These are phyloP conservation scores for Trichogramma pretiosum DNA, from an alignment of 1,140 invertebrate species.

Conservation along the genomic window DNA sequence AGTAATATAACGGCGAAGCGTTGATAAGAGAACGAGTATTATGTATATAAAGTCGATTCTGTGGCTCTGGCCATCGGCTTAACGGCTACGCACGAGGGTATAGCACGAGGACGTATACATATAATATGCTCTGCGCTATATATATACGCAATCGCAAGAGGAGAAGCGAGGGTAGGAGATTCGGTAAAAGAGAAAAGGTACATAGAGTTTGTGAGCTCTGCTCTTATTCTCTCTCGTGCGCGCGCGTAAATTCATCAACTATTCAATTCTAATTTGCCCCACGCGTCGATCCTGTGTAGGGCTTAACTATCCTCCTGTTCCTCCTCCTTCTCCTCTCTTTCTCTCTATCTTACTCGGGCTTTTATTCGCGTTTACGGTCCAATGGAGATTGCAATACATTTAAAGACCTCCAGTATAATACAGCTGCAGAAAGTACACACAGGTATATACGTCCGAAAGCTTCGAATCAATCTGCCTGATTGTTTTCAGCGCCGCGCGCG, in stretches of 20 bases:
- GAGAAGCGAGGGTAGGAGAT: neutral
- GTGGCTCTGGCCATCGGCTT: neutral
- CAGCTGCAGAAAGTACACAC: no score
- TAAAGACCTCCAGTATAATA: no score
- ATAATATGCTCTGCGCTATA: neutral
- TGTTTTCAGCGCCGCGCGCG: no score
- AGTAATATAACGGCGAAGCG: constrained; percentile 8
- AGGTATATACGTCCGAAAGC: no score
- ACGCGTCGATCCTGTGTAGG: constrained; percentile 6
- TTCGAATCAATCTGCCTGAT: no score
- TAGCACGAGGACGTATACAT: constrained; percentile 1
- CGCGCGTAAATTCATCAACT: constrained; percentile 33
- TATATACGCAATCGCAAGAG: constrained; percentile 8
- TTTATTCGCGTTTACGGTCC: no score
- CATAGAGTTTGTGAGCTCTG: no score
- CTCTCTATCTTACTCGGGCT: no score
- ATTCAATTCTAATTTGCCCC: constrained; percentile 31
- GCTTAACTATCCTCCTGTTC: constrained; percentile 20
- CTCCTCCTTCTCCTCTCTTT: neutral
- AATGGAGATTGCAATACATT: constrained; percentile 16
- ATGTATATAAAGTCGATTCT: no score
- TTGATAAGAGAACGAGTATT: constrained; percentile 19
- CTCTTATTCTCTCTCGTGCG: no score
- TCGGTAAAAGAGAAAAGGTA: no score
- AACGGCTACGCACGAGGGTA: no score